Conservation (phyloP, 1,140 invertebrate species). For the Sarcophaga bullata region DNA sequence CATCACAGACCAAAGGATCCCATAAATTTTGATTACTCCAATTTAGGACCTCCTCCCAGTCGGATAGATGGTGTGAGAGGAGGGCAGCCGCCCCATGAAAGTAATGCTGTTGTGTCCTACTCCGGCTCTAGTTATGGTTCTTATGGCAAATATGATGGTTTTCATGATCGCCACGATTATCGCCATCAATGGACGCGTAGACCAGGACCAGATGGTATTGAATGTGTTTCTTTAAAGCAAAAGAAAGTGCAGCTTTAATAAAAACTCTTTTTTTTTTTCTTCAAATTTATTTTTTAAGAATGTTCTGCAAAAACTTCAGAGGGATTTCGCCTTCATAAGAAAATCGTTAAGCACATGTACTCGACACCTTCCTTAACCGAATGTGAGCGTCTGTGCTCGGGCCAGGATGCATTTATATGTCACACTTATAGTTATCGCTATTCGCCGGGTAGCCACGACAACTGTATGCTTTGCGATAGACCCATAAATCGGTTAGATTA, state of each 20-base stretch:
- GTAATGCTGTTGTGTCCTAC: slow-evolving; percentile 58
- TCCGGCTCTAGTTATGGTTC: slow-evolving; percentile 60
- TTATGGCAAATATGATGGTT: slow-evolving; percentile 52
- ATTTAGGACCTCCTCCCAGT: slow-evolving; percentile 49
- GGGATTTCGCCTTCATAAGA: slow-evolving; percentile 76
- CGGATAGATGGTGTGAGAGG: slow-evolving; percentile 27
- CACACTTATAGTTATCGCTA: slow-evolving; percentile 79
- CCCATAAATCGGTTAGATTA: slow-evolving; percentile 75
- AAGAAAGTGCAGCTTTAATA: not conserved
- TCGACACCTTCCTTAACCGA: slow-evolving; percentile 75
- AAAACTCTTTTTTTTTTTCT: not conserved
- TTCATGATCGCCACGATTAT: slow-evolving; percentile 56
- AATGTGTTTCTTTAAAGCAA: not conserved
- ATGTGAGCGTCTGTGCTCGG: slow-evolving; percentile 78
- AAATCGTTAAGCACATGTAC: slow-evolving; percentile 73
- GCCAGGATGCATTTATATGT: slow-evolving; percentile 77
- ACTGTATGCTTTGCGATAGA: slow-evolving; percentile 79
- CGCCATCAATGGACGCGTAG: slow-evolving; percentile 58
- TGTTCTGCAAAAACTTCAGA: slow-evolving; percentile 78
- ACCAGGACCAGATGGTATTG: slow-evolving; percentile 60
- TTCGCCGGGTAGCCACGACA: slow-evolving; percentile 68
- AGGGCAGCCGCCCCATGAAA: slow-evolving; percentile 50
- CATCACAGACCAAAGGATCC: slow-evolving; percentile 58
- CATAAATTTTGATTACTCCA: slow-evolving; percentile 62
- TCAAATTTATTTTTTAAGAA: slow-evolving; percentile 66